These are phyloP conservation scores for Hepsetus odoe DNA, from an alignment of 2,113 vertebrate species.

Conservation along the genomic window DNA sequence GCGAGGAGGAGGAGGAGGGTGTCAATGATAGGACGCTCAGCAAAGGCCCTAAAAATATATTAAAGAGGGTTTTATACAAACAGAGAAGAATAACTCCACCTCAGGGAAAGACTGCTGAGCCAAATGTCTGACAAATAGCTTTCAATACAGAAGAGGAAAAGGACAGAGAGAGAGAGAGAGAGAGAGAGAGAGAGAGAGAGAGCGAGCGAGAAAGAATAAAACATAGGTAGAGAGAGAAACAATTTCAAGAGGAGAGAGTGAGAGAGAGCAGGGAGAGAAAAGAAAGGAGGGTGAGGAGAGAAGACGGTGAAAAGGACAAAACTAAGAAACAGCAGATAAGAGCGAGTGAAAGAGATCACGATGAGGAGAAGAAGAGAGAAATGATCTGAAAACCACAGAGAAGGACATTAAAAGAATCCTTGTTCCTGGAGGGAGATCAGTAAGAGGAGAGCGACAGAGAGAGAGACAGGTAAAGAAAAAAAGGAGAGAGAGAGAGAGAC, in stretches of 20 bases:
- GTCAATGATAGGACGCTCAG: not conserved
- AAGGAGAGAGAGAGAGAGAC: not conserved
- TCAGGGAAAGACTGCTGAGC: constrained; percentile 6
- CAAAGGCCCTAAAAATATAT: not conserved
- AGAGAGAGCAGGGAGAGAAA: not conserved
- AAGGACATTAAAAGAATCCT: no score
- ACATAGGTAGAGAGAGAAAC: not conserved
- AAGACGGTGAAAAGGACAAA: not conserved
- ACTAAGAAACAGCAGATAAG: not conserved
- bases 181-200: not conserved
- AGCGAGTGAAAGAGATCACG: not conserved
- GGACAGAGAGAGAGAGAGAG: not conserved
- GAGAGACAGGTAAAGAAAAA: not conserved
- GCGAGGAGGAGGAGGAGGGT: not conserved
- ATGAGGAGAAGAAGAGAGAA: no score
- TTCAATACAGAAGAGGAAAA: not conserved
- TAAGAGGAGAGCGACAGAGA: not conserved
- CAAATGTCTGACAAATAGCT: constrained; percentile 2
- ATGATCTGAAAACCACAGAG: no score
- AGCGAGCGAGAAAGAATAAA: not conserved
- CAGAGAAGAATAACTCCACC: constrained; percentile 13
- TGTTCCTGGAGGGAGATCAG: not conserved
- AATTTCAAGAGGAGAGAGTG: not conserved
- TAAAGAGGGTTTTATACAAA: constrained; percentile 13
- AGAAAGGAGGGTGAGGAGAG: not conserved